Evolutionary conservation across 2,113 vertebrate species (phyloP).

Genomic region (Progne subis): DNA sequence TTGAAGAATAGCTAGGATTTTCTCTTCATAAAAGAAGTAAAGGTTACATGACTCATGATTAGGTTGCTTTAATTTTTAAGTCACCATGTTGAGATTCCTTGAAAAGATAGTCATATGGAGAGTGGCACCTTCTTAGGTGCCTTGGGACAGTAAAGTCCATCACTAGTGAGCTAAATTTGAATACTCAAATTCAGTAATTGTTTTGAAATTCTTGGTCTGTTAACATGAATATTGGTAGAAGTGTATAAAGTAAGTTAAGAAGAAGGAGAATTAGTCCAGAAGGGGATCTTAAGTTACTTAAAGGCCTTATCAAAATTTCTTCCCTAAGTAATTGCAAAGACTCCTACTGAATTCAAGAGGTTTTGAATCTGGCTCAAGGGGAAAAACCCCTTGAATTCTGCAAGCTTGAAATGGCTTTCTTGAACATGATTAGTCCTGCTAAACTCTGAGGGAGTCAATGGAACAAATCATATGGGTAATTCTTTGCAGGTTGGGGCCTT

Average conservation of each 20-base stretch:
- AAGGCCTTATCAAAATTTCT: neutral
- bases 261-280: neutral
- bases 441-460: constrained; percentile 49
- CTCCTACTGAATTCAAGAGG: neutral
- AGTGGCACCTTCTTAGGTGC: neutral
- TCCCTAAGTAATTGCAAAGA: neutral
- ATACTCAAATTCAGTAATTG: neutral
- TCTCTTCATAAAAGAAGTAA: neutral
- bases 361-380: neutral
- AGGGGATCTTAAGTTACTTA: neutral
- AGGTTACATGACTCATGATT: neutral
- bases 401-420: neutral
- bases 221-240: neutral
- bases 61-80: neutral
- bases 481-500: constrained; percentile 67
- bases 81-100: neutral
- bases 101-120: neutral
- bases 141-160: neutral
- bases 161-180: neutral
- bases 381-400: neutral
- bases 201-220: neutral
- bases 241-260: neutral
- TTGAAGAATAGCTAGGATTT: neutral
- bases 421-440: constrained; percentile 26
- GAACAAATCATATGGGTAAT: constrained; percentile 70